phyloP scores from a whole-genome alignment of 2,888 invertebrate species.

The Zhuqinia jingwanae region DNA sequence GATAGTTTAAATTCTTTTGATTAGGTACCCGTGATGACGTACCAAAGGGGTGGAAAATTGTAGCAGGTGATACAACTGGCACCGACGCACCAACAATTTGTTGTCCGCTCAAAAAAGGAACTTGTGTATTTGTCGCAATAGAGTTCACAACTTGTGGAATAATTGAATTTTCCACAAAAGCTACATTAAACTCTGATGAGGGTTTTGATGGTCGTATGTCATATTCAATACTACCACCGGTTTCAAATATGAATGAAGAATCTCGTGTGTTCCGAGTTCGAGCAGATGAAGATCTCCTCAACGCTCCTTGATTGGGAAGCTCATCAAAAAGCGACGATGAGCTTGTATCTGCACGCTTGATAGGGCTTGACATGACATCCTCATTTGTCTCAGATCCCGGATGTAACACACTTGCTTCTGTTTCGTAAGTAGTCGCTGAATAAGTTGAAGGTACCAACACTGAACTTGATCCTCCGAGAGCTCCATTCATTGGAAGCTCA shows the following conservation, averaged over 20 bases:
- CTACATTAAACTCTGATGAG: conserved; percentile 64
- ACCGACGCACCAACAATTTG: conserved; percentile 5
- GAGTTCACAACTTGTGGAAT: conserved; percentile 72
- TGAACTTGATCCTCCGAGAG: conserved; percentile 21
- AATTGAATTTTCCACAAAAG: conserved; percentile 64
- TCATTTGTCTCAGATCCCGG: too few species aligned
- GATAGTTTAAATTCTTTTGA: conserved; percentile 20
- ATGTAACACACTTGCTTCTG: too few species aligned
- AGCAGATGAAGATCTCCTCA: conserved; percentile 17
- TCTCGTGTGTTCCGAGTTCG: conserved; percentile 57
- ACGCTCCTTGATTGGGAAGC: conserved; percentile 77
- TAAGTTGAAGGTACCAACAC: neutral
- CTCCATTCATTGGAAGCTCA: conserved; percentile 76
- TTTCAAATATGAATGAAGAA: conserved; percentile 46
- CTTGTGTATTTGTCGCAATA: conserved; percentile 32
- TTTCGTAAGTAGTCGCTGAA: neutral
- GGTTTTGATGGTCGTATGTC: conserved; percentile 64
- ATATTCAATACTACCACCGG: conserved; percentile 49
- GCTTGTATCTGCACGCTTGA: neutral
- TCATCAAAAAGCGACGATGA: conserved; percentile 74
- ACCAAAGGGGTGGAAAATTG: neutral
- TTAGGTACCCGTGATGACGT: neutral
- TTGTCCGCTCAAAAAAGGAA: neutral
- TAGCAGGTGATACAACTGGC: neutral
- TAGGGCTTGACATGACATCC: neutral